phyloP scores from a whole-genome alignment of 1,140 invertebrate genomes.

The Hycleus phaleratus region DNA sequence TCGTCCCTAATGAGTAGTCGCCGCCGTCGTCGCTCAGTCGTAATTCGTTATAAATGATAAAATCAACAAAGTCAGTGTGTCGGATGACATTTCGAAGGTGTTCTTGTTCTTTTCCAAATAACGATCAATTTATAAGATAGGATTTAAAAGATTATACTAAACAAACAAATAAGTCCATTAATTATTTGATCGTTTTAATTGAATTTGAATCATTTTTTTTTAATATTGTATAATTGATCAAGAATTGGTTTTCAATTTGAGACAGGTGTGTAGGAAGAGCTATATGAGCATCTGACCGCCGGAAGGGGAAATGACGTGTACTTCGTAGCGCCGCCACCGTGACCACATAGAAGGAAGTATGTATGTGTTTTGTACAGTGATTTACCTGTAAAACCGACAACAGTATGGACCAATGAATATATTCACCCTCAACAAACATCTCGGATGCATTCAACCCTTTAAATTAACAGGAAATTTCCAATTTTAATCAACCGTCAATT shows the following conservation, averaged over 20 bases:
- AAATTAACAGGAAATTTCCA: slow-evolving; percentile 7
- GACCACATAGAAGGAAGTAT: slow-evolving; percentile 23
- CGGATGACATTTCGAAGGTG: slow-evolving; percentile 9
- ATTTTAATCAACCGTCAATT: neutral
- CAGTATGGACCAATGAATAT: neutral
- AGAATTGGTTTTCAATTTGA: too few relatives aligned
- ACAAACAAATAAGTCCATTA: too few relatives aligned
- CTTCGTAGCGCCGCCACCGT: slow-evolving; percentile 22
- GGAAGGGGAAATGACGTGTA: slow-evolving; percentile 28
- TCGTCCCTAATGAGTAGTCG: slow-evolving; percentile 7
- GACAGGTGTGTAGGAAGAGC: slow-evolving; percentile 7
- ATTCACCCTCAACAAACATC: neutral
- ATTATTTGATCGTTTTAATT: too few relatives aligned
- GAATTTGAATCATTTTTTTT: too few relatives aligned
- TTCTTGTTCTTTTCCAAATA: slow-evolving; percentile 2
- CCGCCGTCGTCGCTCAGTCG: slow-evolving; percentile 10
- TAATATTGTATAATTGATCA: too few relatives aligned
- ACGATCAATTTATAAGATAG: neutral
- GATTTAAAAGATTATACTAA: too few relatives aligned
- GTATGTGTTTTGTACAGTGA: slow-evolving; percentile 24
- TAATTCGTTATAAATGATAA: slow-evolving; percentile 15
- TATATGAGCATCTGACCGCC: slow-evolving; percentile 13
- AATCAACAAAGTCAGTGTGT: slow-evolving; percentile 7
- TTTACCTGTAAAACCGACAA: slow-evolving; percentile 12
- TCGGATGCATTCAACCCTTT: neutral